Evolutionary conservation across 92 coral and sea anemone species (phyloP), one percentile per base, ranked within the genome.

Genomic region (Scolanthus callimorphus): DNA sequence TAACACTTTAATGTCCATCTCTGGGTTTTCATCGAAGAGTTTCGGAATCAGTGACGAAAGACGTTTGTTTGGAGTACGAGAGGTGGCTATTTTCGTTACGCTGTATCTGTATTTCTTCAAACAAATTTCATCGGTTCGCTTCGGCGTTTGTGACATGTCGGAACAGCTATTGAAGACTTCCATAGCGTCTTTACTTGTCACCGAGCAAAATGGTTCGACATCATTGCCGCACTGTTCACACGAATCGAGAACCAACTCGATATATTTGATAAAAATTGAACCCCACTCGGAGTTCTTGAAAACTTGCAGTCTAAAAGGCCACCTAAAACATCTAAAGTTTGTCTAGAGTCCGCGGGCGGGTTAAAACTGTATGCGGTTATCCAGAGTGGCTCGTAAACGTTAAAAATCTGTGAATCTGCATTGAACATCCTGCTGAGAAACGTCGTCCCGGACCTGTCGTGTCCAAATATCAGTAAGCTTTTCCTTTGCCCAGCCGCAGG

Each of bases 341-440:
- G 29, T 10, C 38, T 22, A 11, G 29, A 19, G 23, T 49, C 29
- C 2, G 39, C 51, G 25, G 51, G 9, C 38, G 65, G 65, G 0
- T 43, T 12, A 28, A 43, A 25, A 20, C 59, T 37, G 8, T 31
- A 53, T 38, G 30, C 44, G 24, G 85, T 70, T 20, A 83, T 63
- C 85, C 85, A 83, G 0, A 83, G 50, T 0, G 90, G 90, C 77
- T 83, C 90, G 54, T 83, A 83, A n/a, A 83, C 85, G 34, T 48
- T 59, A 52, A 83, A 83, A 1, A 77, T 59, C 30, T 69, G 49
- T 43, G 85, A 67, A 49, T 83, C 90, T 26, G 57, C 58, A 27
- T 80, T 64, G 22, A 83, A 83, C 67, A 83, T 60, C 20, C 71
- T 60, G 59, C 66, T 83, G 27, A 71, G 27, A 17, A 82, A 82